These are phyloP conservation scores for Cryptops parisi DNA, from an alignment of 2,888 invertebrate genomes.

Conservation along the genomic window DNA sequence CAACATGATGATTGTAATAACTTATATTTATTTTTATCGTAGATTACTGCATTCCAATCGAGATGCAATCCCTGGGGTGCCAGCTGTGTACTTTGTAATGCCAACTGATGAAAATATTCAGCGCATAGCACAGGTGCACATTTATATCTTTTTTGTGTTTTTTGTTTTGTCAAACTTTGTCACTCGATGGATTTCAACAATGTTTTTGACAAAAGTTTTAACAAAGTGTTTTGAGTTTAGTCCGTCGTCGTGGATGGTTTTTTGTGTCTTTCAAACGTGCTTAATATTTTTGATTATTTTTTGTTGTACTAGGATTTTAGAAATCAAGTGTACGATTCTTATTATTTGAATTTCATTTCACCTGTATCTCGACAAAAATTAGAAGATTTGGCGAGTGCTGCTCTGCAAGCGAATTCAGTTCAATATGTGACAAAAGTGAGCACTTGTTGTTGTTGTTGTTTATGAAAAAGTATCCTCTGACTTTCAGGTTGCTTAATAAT, in stretches of 20 bases:
- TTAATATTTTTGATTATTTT: slow-evolving; percentile 1
- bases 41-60: slow-evolving; percentile 34
- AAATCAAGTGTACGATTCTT: slow-evolving; percentile 80
- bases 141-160: slow-evolving; percentile 10
- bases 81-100: slow-evolving; percentile 94
- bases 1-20: not conserved
- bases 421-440: slow-evolving; percentile 78
- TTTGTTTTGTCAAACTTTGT: not conserved
- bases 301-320: slow-evolving; percentile 33
- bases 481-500: not conserved
- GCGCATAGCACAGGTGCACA: slow-evolving; percentile 64
- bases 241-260: not conserved
- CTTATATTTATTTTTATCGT: slow-evolving; percentile 6
- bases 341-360: slow-evolving; percentile 89
- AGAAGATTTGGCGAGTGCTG: slow-evolving; percentile 86
- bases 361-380: slow-evolving; percentile 85
- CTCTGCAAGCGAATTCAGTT: slow-evolving; percentile 80
- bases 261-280: no score
- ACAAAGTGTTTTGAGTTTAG: slow-evolving; percentile 6
- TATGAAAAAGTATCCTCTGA: not conserved
- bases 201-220: no score
- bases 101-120: slow-evolving; percentile 93
- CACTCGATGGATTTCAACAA: no score
- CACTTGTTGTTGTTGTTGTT: no score
- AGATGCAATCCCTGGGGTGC: slow-evolving; percentile 86